Conservation (phyloP, 2,888 invertebrate genomes). For the Eristalinus sepulchralis region DNA sequence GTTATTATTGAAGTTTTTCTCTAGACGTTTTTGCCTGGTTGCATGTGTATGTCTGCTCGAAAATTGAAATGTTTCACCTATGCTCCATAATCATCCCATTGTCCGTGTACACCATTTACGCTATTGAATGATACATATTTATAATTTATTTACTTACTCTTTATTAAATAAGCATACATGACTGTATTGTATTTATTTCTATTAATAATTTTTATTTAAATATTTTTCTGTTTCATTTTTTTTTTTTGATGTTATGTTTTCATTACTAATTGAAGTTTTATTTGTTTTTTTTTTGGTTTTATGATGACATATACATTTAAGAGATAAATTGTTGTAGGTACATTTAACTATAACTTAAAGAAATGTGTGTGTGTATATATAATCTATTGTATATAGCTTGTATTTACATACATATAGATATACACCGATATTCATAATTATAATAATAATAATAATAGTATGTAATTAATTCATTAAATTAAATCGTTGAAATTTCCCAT, state of each 20-base stretch:
- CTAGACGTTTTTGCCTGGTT: not conserved
- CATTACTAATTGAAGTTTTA: constrained; percentile 54
- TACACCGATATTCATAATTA: constrained; percentile 63
- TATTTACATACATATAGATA: constrained; percentile 70
- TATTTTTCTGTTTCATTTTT: constrained; percentile 25
- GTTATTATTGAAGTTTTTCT: not conserved
- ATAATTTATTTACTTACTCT: constrained; percentile 29
- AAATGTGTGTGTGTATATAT: constrained; percentile 39
- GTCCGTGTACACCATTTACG: constrained; percentile 15
- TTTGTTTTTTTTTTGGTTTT: constrained; percentile 55
- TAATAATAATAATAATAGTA: constrained; percentile 59
- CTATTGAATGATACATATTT: constrained; percentile 9
- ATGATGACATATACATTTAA: constrained; percentile 67
- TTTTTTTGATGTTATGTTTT: constrained; percentile 17
- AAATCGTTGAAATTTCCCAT: constrained; percentile 68
- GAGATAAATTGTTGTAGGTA: constrained; percentile 67
- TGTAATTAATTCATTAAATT: constrained; percentile 58
- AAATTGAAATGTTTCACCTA: constrained; percentile 2
- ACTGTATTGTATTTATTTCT: constrained; percentile 40
- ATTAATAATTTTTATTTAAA: constrained; percentile 53
- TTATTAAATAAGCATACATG: constrained; percentile 50
- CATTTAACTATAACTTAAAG: constrained; percentile 64
- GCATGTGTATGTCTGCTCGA: not conserved
- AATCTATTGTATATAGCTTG: constrained; percentile 58
- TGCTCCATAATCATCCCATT: constrained; percentile 26